Conservation (phyloP, 2,888 invertebrate species). For the Toxonevra muliebris region DNA sequence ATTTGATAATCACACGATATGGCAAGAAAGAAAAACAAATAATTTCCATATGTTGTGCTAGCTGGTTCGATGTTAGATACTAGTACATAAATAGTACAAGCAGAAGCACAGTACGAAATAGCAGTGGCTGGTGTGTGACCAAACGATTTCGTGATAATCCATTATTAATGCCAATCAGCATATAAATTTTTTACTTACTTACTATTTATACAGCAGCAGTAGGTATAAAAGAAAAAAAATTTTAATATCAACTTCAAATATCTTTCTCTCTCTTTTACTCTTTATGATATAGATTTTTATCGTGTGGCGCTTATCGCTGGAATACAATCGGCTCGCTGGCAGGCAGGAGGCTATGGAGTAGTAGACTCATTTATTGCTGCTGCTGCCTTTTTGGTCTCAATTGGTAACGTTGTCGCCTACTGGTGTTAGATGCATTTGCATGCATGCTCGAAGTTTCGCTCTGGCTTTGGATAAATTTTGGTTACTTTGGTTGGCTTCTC, state of each 20-base stretch:
- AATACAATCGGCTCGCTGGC: slow-evolving; percentile 38
- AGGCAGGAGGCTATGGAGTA: slow-evolving; percentile 1
- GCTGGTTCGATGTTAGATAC: slow-evolving; percentile 39
- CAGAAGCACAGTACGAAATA: no score
- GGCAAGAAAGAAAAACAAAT: slow-evolving; percentile 43
- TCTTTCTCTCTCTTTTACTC: slow-evolving; percentile 28
- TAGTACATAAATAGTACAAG: slow-evolving; percentile 14
- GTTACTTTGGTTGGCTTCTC: slow-evolving; percentile 1
- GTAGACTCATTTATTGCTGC: slow-evolving; percentile 29
- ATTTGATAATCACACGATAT: slow-evolving; percentile 62
- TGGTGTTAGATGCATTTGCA: slow-evolving; percentile 38
- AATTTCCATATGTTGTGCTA: slow-evolving; percentile 54
- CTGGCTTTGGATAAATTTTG: no score
- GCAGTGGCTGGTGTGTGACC: slow-evolving; percentile 43
- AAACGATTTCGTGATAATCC: slow-evolving; percentile 65
- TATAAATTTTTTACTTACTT: slow-evolving; percentile 45
- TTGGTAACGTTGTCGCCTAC: slow-evolving; percentile 62
- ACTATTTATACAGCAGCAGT: slow-evolving; percentile 15
- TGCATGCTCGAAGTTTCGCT: no score
- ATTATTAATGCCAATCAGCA: slow-evolving; percentile 67
- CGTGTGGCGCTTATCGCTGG: slow-evolving; percentile 53
- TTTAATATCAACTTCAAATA: slow-evolving; percentile 9
- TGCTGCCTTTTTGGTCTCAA: slow-evolving; percentile 41
- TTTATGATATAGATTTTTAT: slow-evolving; percentile 40
- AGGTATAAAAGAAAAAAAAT: no score